Evolutionary conservation across 2,888 invertebrate genomes (phyloP).

Genomic region (Aleiodes testaceus): DNA sequence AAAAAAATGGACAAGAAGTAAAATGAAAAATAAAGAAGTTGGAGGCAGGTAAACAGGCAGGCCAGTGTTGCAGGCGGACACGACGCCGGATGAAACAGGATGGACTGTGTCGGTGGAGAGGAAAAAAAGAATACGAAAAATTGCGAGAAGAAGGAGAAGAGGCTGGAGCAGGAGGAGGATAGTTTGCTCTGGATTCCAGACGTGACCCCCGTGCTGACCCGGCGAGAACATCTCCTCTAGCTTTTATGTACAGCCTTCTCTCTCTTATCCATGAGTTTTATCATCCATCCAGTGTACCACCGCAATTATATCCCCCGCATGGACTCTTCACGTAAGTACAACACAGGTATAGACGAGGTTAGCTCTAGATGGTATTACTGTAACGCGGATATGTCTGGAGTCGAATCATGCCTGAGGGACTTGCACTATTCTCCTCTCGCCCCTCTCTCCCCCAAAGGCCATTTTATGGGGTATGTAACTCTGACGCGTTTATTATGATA

Average conservation of each 20-base stretch:
- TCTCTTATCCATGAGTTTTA: slow-evolving; percentile 38
- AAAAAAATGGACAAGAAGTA: slow-evolving; percentile 39
- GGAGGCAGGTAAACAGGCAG: slow-evolving; percentile 55
- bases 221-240: slow-evolving; percentile 67
- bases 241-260: slow-evolving; percentile 28
- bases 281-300: slow-evolving; percentile 51
- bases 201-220: slow-evolving; percentile 71
- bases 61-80: slow-evolving; percentile 50
- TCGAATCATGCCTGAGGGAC: slow-evolving; percentile 33
- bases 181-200: slow-evolving; percentile 73
- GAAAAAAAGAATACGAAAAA: background rate
- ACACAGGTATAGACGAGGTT: slow-evolving; percentile 41
- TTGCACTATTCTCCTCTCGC: background rate
- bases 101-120: slow-evolving; percentile 44
- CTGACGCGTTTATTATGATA: slow-evolving; percentile 5
- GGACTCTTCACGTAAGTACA: slow-evolving; percentile 12
- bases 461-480: slow-evolving; percentile 15
- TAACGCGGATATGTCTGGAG: slow-evolving; percentile 40
- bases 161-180: slow-evolving; percentile 59
- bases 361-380: slow-evolving; percentile 48
- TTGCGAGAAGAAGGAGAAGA: slow-evolving; percentile 37
- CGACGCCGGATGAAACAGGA: slow-evolving; percentile 46
- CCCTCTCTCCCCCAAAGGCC: background rate
- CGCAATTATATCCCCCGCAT: slow-evolving; percentile 57
- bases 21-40: slow-evolving; percentile 34